Base-by-base conservation (phyloP, 1,140 invertebrate species). In the Hirudo medicinalis region DNA sequence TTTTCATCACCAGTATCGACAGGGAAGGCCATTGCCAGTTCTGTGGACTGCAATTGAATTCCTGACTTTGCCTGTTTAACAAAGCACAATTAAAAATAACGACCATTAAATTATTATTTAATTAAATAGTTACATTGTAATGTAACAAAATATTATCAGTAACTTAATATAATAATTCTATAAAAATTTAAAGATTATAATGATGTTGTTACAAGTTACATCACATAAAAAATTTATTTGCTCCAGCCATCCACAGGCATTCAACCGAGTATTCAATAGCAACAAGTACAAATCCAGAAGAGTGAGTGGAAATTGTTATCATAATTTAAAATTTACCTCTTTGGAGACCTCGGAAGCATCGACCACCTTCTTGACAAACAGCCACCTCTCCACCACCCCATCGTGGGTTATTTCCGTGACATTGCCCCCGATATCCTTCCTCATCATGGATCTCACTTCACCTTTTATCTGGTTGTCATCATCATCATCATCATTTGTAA, bases 11-110 rank as follows among this genome's bases (percentile, higher is more conserved):
- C 57, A 15, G 11, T 36, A 74, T 49, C 49, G 17, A 63, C 13
- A 9, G 79, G 79, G 71, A 82, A 81, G 2, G 79, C 80, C n/a
- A 82, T 72, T 17, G 80, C 80, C 36, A 82, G 78, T 63, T 82
- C 80, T 70, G 80, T 81, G 20, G 80, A 81, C 69, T 80, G 79
- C 17, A 81, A 78, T 19, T 81, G 78, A 1, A 77, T 76, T 2
- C 78, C 80, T 20, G 80, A 79, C 72, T 81, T 81, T 15, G 77
- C 78, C 78, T 80, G 74, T 49, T 49, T 49, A 49, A 49, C 43
- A 49, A n/a, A 25, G 2, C 2, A 57, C 9, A n/a, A n/a, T 25
- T n/a, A 57, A 57, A 2, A 20, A 57, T 57, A 9, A 57, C 15
- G 40, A 43, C 27, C 69, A 68, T 20, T 32, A 68, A 29, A 29